Percentiles rank a stretch among this genome's conserved stretches.
These are phyloP conservation scores for Macrosoma leucophasiata DNA, from an alignment of 2,888 invertebrate genomes.

Conservation along the genomic window DNA sequence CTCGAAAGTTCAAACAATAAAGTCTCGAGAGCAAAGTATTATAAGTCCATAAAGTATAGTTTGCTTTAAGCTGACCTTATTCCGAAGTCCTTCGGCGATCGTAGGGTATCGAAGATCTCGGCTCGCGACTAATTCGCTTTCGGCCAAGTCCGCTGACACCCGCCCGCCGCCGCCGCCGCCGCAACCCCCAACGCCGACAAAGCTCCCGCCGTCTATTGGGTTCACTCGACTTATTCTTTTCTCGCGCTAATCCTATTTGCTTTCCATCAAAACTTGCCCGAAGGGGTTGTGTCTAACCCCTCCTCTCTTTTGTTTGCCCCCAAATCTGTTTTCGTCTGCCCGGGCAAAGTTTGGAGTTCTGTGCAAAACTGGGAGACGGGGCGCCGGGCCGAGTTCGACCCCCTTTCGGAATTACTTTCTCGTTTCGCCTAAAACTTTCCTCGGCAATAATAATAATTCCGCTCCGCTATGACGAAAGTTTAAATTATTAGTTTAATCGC, in stretches of 20 bases:
- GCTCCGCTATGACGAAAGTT: conserved; percentile 68
- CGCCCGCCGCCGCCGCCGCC: no score
- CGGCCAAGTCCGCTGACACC: no score
- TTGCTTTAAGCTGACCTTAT: no score
- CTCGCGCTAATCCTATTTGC: conserved; percentile 68
- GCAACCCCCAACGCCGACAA: conserved; percentile 17
- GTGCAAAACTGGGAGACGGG: conserved; percentile 38
- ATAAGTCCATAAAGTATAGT: no score
- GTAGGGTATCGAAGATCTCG: no score
- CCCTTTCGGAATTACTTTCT: conserved; percentile 62
- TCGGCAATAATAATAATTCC: conserved; percentile 68
- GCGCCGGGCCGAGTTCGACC: conserved; percentile 28
- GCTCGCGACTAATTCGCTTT: no score
- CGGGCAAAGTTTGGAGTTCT: conserved; percentile 59
- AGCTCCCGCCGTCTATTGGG: conserved; percentile 38
- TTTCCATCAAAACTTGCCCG: conserved; percentile 70
- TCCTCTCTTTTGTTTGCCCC: conserved; percentile 58
- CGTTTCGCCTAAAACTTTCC: conserved; percentile 61
- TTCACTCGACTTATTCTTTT: conserved; percentile 62
- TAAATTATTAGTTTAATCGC: conserved; percentile 72
- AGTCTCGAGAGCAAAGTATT: no score
- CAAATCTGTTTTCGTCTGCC: conserved; percentile 69
- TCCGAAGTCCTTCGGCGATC: no score
- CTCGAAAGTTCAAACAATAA: no score
- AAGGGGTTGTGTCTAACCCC: conserved; percentile 45